Conservation (phyloP, 2,113 vertebrate species). For the Muscicapa adusta region DNA sequence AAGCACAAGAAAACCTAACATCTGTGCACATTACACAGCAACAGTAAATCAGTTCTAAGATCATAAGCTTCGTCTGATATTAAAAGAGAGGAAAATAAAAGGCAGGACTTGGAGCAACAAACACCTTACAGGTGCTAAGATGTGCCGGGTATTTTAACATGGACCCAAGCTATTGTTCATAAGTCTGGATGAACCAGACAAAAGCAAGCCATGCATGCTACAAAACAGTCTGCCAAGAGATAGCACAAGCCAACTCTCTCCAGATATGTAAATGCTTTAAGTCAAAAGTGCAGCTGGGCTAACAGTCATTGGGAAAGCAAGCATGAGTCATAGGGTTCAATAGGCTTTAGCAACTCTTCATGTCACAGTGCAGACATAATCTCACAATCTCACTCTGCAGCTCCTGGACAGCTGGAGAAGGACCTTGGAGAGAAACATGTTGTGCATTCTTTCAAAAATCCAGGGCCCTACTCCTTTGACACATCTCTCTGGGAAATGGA, state of each 20-base stretch:
- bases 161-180: not conserved
- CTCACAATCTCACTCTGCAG: not conserved
- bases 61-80: not conserved
- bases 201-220: not conserved
- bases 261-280: not conserved
- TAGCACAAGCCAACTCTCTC: not conserved
- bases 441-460: not conserved
- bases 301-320: not conserved
- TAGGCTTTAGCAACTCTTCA: not conserved
- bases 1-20: not conserved
- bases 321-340: not conserved
- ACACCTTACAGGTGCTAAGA: not conserved
- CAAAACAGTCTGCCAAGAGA: conserved; percentile 5
- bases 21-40: not conserved
- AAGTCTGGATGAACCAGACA: not conserved
- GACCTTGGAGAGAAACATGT: conserved; percentile 4
- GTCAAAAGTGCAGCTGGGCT: conserved; percentile 30
- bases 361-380: not conserved
- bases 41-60: not conserved
- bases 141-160: not conserved
- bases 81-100: conserved; percentile 2
- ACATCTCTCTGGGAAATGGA: not conserved
- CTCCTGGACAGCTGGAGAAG: conserved; percentile 32
- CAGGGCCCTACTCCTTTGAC: not conserved
- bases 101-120: not conserved